phyloP scores from a whole-genome alignment of 2,888 invertebrate species.

The Mamestra brassicae region DNA sequence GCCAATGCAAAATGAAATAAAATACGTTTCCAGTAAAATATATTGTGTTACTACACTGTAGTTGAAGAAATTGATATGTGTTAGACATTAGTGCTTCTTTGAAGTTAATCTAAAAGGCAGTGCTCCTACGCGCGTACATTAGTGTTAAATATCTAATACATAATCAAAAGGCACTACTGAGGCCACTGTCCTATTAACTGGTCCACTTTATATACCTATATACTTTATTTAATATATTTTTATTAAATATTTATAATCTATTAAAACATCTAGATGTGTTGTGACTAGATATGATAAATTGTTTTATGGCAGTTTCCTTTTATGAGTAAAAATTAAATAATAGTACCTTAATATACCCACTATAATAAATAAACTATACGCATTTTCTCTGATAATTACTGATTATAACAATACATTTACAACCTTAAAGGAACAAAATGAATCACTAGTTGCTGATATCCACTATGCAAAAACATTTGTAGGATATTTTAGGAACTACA shows the following conservation, averaged over 20 bases:
- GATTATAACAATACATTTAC: slow-evolving; percentile 27
- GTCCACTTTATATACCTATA: slow-evolving; percentile 80
- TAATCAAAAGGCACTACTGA: slow-evolving; percentile 88
- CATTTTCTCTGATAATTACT: slow-evolving; percentile 24
- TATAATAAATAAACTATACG: slow-evolving; percentile 39
- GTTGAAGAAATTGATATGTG: slow-evolving; percentile 66
- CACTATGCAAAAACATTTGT: slow-evolving; percentile 41
- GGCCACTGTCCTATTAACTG: slow-evolving; percentile 88
- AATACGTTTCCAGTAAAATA: slow-evolving; percentile 34
- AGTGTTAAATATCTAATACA: slow-evolving; percentile 73
- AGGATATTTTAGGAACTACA: slow-evolving; percentile 48
- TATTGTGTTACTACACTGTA: slow-evolving; percentile 26
- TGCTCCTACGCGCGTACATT: slow-evolving; percentile 75
- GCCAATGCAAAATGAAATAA: slow-evolving; percentile 7
- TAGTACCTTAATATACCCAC: slow-evolving; percentile 12
- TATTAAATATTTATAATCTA: slow-evolving; percentile 40
- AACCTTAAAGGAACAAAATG: slow-evolving; percentile 55
- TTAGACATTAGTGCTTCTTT: slow-evolving; percentile 64
- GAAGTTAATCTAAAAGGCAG: slow-evolving; percentile 74
- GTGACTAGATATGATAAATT: slow-evolving; percentile 43
- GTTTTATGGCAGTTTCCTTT: slow-evolving; percentile 50
- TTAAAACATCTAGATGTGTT: slow-evolving; percentile 50
- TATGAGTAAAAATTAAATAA: slow-evolving; percentile 37
- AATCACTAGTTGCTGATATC: slow-evolving; percentile 51
- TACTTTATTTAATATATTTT: slow-evolving; percentile 49